phyloP scores from a whole-genome alignment of 2,888 invertebrate species.

The Drosophila crucigera region DNA sequence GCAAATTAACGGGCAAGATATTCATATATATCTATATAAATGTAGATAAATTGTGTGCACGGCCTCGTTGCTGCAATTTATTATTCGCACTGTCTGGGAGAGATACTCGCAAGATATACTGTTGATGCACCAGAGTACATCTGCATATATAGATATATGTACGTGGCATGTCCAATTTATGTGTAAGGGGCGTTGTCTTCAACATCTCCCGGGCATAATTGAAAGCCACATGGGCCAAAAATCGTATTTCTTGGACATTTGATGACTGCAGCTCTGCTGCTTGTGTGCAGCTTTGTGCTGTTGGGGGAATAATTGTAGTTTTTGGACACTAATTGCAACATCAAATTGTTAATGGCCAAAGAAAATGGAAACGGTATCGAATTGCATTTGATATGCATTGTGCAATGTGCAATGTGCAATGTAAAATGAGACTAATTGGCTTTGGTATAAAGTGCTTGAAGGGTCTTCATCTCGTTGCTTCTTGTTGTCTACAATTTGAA shows the following conservation, averaged over 20 bases:
- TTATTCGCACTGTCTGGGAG: slow-evolving; percentile 12
- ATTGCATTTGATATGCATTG: slow-evolving; percentile 13
- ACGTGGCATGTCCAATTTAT: slow-evolving; percentile 6
- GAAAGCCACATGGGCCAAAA: slow-evolving; percentile 9
- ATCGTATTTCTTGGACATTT: slow-evolving; percentile 1
- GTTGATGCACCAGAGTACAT: neutral
- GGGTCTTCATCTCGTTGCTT: neutral
- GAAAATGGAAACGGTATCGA: slow-evolving; percentile 13
- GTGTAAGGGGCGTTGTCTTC: slow-evolving; percentile 6
- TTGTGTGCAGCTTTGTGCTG: neutral
- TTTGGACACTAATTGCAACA: slow-evolving; percentile 10
- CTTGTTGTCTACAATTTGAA: neutral
- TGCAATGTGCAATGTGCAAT: slow-evolving; percentile 1
- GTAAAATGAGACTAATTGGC: slow-evolving; percentile 23
- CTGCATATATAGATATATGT: neutral
- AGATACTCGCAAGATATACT: slow-evolving; percentile 12
- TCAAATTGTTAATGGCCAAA: neutral
- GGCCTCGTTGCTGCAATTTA: slow-evolving; percentile 44
- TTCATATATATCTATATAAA: slow-evolving; percentile 43
- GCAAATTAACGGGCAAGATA: slow-evolving; percentile 62
- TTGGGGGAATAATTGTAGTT: neutral
- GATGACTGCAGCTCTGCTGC: neutral
- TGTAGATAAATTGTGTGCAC: slow-evolving; percentile 48
- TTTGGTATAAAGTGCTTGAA: slow-evolving; percentile 3
- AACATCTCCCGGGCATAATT: slow-evolving; percentile 20